Percentiles rank a stretch among this genome's conserved stretches.
Conservation (phyloP, 1,140 invertebrate species). For the Copidosoma floridanum region DNA sequence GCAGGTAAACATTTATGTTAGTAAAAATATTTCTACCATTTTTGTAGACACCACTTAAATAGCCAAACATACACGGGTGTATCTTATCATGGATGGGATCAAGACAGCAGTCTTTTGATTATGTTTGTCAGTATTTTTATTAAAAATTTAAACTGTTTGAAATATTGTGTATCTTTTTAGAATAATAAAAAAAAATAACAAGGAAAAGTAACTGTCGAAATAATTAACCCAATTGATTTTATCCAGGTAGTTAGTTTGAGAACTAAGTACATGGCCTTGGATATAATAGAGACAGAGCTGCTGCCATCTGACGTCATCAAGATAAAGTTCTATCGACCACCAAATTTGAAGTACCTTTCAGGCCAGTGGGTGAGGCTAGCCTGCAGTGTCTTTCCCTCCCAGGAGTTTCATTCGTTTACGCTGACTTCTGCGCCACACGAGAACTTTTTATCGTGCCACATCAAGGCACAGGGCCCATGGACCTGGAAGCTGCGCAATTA, state of each 20-base stretch:
- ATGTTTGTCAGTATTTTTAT: too few species aligned
- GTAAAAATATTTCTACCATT: too few species aligned
- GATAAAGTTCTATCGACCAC: constrained; percentile 89
- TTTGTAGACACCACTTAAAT: too few species aligned
- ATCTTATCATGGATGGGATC: too few species aligned
- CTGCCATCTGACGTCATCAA: constrained; percentile 94
- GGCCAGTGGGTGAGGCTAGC: constrained; percentile 87
- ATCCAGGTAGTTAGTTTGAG: constrained; percentile 81
- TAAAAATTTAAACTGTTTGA: too few species aligned
- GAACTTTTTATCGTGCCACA: constrained; percentile 95
- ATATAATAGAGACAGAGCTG: constrained; percentile 93
- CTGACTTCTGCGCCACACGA: constrained; percentile 97
- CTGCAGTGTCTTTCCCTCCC: constrained; percentile 86
- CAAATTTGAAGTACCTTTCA: constrained; percentile 95
- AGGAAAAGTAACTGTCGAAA: too few species aligned
- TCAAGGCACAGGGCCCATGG: constrained; percentile 98
- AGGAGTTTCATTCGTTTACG: constrained; percentile 98
- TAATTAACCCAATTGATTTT: too few species aligned
- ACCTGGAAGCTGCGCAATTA: constrained; percentile 98
- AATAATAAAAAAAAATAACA: too few species aligned
- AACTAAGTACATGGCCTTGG: constrained; percentile 90
- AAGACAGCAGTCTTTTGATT: too few species aligned
- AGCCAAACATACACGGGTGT: too few species aligned
- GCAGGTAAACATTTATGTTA: too few species aligned
- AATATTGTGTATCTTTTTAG: too few species aligned